Base-by-base conservation (phyloP, 92 coral and sea anemone genomes). In the Heliopora coerulea region DNA sequence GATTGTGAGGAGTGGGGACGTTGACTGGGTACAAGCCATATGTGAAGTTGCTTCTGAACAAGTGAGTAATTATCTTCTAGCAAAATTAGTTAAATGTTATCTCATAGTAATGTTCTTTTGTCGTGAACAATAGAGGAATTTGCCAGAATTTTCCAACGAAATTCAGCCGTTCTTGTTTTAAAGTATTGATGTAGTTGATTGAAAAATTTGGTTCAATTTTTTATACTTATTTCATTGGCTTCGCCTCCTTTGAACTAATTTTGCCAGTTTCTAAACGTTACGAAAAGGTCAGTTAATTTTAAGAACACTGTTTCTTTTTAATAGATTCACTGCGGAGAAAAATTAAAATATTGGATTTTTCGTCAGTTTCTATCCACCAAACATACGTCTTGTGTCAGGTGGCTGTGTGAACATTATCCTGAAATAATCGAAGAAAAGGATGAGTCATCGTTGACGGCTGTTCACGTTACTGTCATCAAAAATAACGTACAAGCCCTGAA, bases 1-100 rank as follows among this genome's bases (percentile, higher is more conserved):
- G 61, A 56, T 56, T 23, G 61, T 17, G 3, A 2, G 23, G 17
- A 23, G 31, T 3, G 61, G 61, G 23, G 61, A 56, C 6, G 8
- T 56, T 3, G 77, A 70, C 77, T 70, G 77, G 77, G 26, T 70
- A 31, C 77, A n/a, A 54, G 50, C 50, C 11, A 54, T 70, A 28
- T 70, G 62, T 23, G 63, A 35, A 12, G 40, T 48, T 4, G 12
- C 42, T 5, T 37, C 42, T 3, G 61, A 30, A 0, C 67, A 61
- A 27, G 48, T 61, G 46, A 31, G 48, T 29, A 23, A 34, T 8
- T 28, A n/a, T n/a, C n/a, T n/a, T n/a, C n/a, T n/a, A n/a, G n/a
- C n/a, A n/a, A n/a, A n/a, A n/a, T n/a, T n/a, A n/a, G n/a, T n/a
- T n/a, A n/a, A n/a, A n/a, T n/a, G n/a, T n/a, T n/a, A n/a, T n/a